Percentiles rank a stretch among this genome's conserved stretches.
phyloP scores from a whole-genome alignment of 2,113 vertebrate species.

The Chamaea fasciata region DNA sequence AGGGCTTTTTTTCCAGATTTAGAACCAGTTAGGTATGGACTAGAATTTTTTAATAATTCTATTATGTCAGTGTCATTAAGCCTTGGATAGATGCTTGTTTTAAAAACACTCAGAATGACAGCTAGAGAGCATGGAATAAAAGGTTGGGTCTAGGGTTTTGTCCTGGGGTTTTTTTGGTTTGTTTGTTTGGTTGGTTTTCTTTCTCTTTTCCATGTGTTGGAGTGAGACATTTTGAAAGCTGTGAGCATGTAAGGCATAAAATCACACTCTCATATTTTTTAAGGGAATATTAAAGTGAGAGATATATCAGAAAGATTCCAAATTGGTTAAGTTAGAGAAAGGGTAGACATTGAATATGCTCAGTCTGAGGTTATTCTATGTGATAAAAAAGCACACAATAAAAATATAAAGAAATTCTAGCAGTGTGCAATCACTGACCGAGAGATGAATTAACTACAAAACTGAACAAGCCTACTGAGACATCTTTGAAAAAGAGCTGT shows the following conservation, averaged over 20 bases:
- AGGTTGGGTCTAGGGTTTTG: not conserved
- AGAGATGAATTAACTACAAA: not conserved
- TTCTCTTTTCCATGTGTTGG: not conserved
- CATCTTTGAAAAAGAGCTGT: not conserved
- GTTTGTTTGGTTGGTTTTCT: accelerated
- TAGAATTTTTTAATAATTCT: not conserved
- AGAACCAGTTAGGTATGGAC: not conserved
- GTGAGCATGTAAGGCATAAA: not conserved
- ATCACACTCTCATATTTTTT: not conserved
- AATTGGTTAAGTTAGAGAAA: not conserved
- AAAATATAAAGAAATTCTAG: not conserved
- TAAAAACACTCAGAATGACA: not conserved
- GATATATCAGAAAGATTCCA: not conserved
- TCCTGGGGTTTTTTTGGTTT: accelerated
- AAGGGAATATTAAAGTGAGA: not conserved
- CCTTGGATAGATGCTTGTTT: not conserved
- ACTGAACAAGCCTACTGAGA: not conserved
- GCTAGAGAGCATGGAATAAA: not conserved
- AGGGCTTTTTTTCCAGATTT: not conserved
- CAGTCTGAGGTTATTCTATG: not conserved
- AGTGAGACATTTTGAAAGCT: not conserved
- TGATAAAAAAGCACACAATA: not conserved
- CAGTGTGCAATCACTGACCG: not conserved
- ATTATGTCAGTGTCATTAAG: not conserved
- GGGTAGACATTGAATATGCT: not conserved